Evolutionary conservation across 2,797 vertebrate species (phyloP).

Genomic region (Balearica regulorum): DNA sequence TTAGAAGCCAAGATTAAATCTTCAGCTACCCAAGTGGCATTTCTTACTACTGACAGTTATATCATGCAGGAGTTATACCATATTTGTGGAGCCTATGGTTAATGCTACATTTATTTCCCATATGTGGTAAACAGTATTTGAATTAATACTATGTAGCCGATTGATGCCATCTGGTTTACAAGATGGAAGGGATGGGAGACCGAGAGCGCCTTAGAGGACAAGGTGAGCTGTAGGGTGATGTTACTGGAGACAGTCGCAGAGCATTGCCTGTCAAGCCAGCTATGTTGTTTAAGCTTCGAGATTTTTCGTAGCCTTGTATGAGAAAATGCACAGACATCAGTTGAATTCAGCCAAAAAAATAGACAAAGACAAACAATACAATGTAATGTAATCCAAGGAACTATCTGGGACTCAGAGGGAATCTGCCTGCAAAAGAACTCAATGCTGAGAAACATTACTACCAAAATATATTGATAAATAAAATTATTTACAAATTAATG

Average conservation of each 20-base stretch:
- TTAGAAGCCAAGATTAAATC: slow-evolving; percentile 66
- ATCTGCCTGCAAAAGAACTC: slow-evolving; percentile 62
- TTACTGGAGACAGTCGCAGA: slow-evolving; percentile 91
- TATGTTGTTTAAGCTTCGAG: slow-evolving; percentile 97
- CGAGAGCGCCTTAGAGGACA: slow-evolving; percentile 90
- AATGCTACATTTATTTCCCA: slow-evolving; percentile 71
- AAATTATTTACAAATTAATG: neutral
- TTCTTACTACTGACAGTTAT: slow-evolving; percentile 65
- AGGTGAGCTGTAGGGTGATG: slow-evolving; percentile 92
- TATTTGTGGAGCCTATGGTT: slow-evolving; percentile 65
- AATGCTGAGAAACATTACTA: slow-evolving; percentile 46
- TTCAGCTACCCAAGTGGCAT: slow-evolving; percentile 66
- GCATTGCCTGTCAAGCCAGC: slow-evolving; percentile 88
- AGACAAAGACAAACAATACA: slow-evolving; percentile 84
- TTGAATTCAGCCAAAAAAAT: slow-evolving; percentile 83
- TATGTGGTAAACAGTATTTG: slow-evolving; percentile 66
- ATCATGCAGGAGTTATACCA: slow-evolving; percentile 68
- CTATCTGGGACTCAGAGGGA: slow-evolving; percentile 46
- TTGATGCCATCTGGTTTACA: slow-evolving; percentile 80
- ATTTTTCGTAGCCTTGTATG: slow-evolving; percentile 95
- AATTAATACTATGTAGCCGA: slow-evolving; percentile 65
- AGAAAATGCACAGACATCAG: slow-evolving; percentile 85
- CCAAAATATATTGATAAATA: neutral
- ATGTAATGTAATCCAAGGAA: slow-evolving; percentile 68
- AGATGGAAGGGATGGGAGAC: slow-evolving; percentile 93